phyloP scores from a whole-genome alignment of 2,888 invertebrate species.

The Zhuqinia jingwanae region DNA sequence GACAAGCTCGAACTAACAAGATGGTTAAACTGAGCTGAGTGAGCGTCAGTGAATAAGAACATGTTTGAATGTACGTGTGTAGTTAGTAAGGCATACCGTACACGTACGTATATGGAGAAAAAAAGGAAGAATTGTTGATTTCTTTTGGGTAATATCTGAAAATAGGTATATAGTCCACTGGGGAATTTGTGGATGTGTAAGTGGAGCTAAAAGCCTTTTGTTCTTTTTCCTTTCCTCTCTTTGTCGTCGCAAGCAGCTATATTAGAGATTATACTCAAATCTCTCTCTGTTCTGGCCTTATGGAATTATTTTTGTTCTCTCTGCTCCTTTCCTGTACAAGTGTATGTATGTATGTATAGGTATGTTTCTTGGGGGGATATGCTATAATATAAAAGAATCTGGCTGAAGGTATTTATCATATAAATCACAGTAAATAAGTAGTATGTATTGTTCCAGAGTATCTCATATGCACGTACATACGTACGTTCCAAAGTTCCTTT shows the following conservation, averaged over 20 bases:
- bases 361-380: neutral
- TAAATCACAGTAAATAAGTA: slow-evolving; percentile 41
- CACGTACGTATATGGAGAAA: slow-evolving; percentile 17
- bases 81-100: neutral
- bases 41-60: neutral
- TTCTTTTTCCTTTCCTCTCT: neutral
- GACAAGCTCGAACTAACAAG: slow-evolving; percentile 32
- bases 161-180: slow-evolving; percentile 45
- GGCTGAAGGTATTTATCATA: neutral
- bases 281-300: slow-evolving; percentile 18
- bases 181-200: slow-evolving; percentile 24
- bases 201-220: slow-evolving; percentile 29
- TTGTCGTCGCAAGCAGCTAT: slow-evolving; percentile 7
- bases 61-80: neutral
- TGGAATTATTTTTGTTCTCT: slow-evolving; percentile 24
- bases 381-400: neutral
- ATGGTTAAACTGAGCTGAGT: slow-evolving; percentile 29
- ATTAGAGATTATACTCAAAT: slow-evolving; percentile 48
- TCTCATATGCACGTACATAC: slow-evolving; percentile 30
- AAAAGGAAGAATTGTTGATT: slow-evolving; percentile 54
- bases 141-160: slow-evolving; percentile 65
- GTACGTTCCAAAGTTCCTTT: too few relatives aligned
- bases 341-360: neutral
- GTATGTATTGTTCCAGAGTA: slow-evolving; percentile 22
- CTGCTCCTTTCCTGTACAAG: neutral